Conservation (phyloP, 2,888 invertebrate species). For the Nebria brevicollis region DNA sequence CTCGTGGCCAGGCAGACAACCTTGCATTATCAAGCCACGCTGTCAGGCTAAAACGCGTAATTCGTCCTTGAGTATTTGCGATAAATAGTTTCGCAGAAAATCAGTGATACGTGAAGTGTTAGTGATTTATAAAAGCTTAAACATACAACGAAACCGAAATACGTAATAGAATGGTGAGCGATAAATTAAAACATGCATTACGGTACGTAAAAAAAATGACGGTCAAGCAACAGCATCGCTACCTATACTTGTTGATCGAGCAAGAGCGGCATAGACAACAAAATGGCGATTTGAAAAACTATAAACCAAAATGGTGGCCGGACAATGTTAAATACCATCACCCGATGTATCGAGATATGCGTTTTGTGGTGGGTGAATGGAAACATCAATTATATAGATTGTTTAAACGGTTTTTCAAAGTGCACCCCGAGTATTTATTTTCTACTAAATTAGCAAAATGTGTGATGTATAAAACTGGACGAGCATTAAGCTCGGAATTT, state of each 20-base stretch:
- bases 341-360: neutral
- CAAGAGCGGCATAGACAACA: neutral
- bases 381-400: neutral
- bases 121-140: too few species aligned
- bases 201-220: neutral
- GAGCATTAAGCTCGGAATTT: neutral
- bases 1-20: neutral
- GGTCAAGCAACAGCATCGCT: neutral
- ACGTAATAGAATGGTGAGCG: neutral
- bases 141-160: too few species aligned
- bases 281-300: neutral
- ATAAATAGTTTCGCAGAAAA: neutral
- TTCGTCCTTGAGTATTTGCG: neutral
- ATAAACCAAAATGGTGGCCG: neutral
- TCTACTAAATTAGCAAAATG: neutral
- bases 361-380: neutral
- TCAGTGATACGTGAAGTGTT: neutral
- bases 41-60: neutral
- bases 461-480: neutral
- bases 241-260: neutral
- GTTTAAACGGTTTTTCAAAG: neutral
- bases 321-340: neutral
- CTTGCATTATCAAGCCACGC: neutral
- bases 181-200: neutral
- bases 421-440: neutral